These are phyloP conservation scores for Rutilus rutilus DNA, from an alignment of 2,113 vertebrate genomes.

Conservation along the genomic window DNA sequence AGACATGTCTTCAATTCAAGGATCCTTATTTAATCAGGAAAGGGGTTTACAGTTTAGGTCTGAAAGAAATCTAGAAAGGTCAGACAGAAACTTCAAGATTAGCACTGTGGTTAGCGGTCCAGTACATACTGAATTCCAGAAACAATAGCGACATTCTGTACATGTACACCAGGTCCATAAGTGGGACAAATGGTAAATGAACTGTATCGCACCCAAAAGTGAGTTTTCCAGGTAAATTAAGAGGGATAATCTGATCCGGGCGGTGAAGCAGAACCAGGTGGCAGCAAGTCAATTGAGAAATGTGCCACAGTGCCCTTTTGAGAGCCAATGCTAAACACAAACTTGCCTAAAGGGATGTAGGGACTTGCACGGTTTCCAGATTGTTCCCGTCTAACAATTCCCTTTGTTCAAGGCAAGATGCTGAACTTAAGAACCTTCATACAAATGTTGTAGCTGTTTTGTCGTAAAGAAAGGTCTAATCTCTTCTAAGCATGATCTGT, in stretches of 20 bases:
- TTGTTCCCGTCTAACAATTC: constrained; percentile 59
- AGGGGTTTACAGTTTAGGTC: constrained; percentile 37
- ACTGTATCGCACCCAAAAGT: constrained; percentile 4
- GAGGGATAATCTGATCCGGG: constrained; percentile 44
- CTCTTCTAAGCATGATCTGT: neutral
- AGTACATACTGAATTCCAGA: constrained; percentile 23
- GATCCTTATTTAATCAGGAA: constrained; percentile 38
- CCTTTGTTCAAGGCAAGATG: constrained; percentile 60
- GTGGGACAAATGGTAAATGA: neutral
- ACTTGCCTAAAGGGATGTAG: constrained; percentile 41
- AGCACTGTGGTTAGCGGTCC: constrained; percentile 16
- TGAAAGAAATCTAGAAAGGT: constrained; percentile 36
- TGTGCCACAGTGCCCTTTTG: constrained; percentile 13
- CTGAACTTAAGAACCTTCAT: constrained; percentile 32
- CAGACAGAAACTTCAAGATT: constrained; percentile 48
- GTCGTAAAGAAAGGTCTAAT: constrained; percentile 18
- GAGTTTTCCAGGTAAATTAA: constrained; percentile 38
- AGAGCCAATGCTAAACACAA: constrained; percentile 7
- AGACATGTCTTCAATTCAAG: constrained; percentile 20
- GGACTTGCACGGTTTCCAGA: constrained; percentile 57
- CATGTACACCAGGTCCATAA: neutral
- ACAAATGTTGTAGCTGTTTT: constrained; percentile 43
- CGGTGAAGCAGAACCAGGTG: constrained; percentile 36
- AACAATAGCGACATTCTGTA: constrained; percentile 43
- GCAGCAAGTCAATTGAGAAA: constrained; percentile 37